phyloP scores from a whole-genome alignment of 1,140 invertebrate genomes.

The Drosophila murphyi region DNA sequence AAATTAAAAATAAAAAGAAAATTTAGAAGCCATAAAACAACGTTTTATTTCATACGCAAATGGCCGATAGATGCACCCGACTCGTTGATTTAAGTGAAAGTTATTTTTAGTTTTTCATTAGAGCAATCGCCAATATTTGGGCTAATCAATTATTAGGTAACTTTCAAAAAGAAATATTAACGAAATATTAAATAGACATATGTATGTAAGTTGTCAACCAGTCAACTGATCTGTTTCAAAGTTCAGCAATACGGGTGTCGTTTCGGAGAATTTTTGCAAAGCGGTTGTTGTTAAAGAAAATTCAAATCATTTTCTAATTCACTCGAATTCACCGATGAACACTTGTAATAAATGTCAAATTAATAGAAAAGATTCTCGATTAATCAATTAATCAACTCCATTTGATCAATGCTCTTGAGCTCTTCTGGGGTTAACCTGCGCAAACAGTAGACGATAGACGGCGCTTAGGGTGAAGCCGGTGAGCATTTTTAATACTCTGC shows the following conservation, averaged over 20 bases:
- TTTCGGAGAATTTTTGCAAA: neutral
- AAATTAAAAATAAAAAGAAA: slow-evolving; percentile 23
- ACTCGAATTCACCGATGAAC: neutral
- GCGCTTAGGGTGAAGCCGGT: neutral
- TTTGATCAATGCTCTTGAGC: slow-evolving; percentile 18
- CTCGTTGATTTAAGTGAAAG: too few relatives aligned
- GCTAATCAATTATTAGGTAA: too few relatives aligned
- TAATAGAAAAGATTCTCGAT: neutral
- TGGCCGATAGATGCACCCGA: too few relatives aligned
- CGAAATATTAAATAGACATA: too few relatives aligned
- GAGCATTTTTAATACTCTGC: neutral
- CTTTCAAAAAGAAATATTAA: too few relatives aligned
- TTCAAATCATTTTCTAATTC: neutral
- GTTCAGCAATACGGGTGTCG: neutral
- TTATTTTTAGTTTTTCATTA: too few relatives aligned
- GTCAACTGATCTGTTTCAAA: too few relatives aligned
- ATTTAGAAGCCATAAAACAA: neutral
- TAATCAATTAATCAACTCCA: slow-evolving; percentile 5
- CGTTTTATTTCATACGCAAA: neutral
- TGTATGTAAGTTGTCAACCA: too few relatives aligned
- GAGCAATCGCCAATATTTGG: too few relatives aligned
- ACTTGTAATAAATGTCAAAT: neutral
- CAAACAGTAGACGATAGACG: slow-evolving; percentile 16
- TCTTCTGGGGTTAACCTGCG: slow-evolving; percentile 50
- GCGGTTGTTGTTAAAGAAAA: neutral